These are phyloP conservation scores for Balanococcus diminutus DNA, from an alignment of 2,888 invertebrate genomes.

Conservation along the genomic window DNA sequence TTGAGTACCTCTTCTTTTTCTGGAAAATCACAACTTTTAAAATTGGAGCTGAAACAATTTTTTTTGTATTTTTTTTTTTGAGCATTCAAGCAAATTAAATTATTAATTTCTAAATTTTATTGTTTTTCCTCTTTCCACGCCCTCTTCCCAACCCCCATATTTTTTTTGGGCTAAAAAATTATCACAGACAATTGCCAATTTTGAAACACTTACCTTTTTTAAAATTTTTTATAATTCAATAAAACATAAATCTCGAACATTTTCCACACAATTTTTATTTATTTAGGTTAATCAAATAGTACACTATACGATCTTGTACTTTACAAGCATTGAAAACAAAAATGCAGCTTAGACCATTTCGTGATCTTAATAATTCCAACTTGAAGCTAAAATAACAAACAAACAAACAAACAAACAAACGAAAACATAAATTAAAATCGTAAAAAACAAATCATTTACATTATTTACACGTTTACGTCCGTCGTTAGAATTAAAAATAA, in stretches of 20 bases:
- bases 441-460: slow-evolving; percentile 8
- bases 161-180: too few relatives aligned
- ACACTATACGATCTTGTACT: background rate
- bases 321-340: slow-evolving; percentile 11
- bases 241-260: background rate
- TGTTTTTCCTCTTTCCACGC: too few relatives aligned
- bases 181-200: too few relatives aligned
- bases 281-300: slow-evolving; percentile 3
- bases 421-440: slow-evolving; percentile 5
- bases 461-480: background rate
- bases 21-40: too few relatives aligned
- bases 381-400: background rate
- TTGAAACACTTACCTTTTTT: too few relatives aligned
- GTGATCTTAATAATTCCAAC: background rate
- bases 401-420: background rate
- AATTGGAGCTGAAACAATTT: too few relatives aligned
- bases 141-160: too few relatives aligned
- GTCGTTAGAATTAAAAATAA: background rate
- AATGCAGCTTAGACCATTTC: background rate
- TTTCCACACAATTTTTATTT: slow-evolving; percentile 1
- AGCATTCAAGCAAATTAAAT: too few relatives aligned
- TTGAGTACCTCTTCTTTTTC: too few relatives aligned
- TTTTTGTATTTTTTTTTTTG: too few relatives aligned
- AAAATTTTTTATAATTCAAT: too few relatives aligned
- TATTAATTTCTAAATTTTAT: too few relatives aligned